These are phyloP conservation scores for Eriosoma lanigerum DNA, from an alignment of 1,140 invertebrate species.

Conservation along the genomic window DNA sequence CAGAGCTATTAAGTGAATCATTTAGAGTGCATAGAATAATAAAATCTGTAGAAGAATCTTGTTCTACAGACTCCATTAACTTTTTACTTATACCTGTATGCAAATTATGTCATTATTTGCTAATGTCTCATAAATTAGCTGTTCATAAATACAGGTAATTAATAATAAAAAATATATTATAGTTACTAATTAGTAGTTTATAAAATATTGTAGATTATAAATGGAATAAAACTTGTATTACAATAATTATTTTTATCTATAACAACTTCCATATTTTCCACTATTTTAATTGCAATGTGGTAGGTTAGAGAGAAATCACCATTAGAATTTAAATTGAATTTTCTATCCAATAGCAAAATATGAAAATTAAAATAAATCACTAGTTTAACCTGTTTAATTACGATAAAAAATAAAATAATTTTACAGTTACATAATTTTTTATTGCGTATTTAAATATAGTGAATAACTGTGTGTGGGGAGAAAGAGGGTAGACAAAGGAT, in stretches of 20 bases:
- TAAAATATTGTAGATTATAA: neutral
- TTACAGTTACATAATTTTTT: too few species aligned
- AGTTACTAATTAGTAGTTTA: too few species aligned
- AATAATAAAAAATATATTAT: constrained; percentile 34
- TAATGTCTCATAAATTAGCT: constrained; percentile 73
- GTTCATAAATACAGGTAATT: constrained; percentile 71
- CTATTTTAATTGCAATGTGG: too few species aligned
- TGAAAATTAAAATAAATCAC: too few species aligned
- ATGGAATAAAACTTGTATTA: neutral
- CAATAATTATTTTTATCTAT: neutral
- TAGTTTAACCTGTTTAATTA: constrained; percentile 13
- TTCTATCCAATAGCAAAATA: too few species aligned
- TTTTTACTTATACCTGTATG: constrained; percentile 66
- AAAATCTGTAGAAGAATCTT: constrained; percentile 60
- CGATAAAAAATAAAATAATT: too few species aligned
- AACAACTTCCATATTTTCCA: too few species aligned
- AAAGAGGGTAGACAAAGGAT: too few species aligned
- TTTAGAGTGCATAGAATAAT: constrained; percentile 67
- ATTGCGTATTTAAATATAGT: too few species aligned
- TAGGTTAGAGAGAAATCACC: too few species aligned
- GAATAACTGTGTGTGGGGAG: too few species aligned
- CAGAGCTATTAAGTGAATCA: constrained; percentile 68
- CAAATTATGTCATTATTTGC: constrained; percentile 74
- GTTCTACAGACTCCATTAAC: constrained; percentile 26
- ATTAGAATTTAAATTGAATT: too few species aligned